phyloP scores from a whole-genome alignment of 2,797 vertebrate species.

The Sebastiscus albofasciatus region DNA sequence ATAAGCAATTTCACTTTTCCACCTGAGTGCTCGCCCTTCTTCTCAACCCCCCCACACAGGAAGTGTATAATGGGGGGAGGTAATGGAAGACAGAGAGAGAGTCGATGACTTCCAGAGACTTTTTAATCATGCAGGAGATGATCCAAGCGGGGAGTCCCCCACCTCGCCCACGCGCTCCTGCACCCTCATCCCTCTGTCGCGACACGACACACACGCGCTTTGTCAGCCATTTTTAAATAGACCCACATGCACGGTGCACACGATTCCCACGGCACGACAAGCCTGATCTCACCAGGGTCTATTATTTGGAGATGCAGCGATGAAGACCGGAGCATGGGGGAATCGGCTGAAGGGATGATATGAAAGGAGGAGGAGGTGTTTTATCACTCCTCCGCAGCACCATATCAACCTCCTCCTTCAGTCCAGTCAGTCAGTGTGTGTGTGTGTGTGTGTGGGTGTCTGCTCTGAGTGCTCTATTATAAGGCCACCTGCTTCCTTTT shows the following conservation, averaged over 20 bases:
- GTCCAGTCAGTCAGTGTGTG: slow-evolving; percentile 8
- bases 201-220: not conserved
- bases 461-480: slow-evolving; percentile 56
- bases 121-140: slow-evolving; percentile 55
- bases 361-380: slow-evolving; percentile 43
- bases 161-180: not conserved
- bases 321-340: slow-evolving; percentile 5
- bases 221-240: not conserved
- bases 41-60: slow-evolving; percentile 16
- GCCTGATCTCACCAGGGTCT: slow-evolving; percentile 24
- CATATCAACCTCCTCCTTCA: slow-evolving; percentile 24
- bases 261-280: not conserved
- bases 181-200: not conserved
- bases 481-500: slow-evolving; percentile 65
- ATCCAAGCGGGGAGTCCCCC: slow-evolving; percentile 46
- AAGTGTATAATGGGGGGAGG: slow-evolving; percentile 18
- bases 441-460: not conserved
- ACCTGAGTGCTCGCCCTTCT: slow-evolving; percentile 5
- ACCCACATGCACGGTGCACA: not conserved
- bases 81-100: slow-evolving; percentile 31
- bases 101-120: slow-evolving; percentile 3
- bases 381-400: slow-evolving; percentile 39
- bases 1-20: slow-evolving; percentile 38
- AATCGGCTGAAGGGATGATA: not conserved
- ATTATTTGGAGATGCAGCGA: slow-evolving; percentile 14